phyloP scores from a whole-genome alignment of 2,797 vertebrate species.

The Hydrocynus forskahlii region DNA sequence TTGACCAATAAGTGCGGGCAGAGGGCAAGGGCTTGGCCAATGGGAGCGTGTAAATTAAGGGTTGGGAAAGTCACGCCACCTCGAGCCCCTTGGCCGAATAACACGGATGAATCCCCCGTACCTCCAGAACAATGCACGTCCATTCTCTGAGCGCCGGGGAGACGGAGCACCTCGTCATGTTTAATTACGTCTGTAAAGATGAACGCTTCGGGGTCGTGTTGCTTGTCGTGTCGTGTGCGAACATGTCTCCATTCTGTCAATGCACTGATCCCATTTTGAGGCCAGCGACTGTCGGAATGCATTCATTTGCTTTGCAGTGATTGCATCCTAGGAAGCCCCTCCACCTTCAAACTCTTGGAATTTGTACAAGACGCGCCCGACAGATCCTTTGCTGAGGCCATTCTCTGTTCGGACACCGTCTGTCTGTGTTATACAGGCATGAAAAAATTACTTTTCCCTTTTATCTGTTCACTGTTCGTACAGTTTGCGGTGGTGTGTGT shows the following conservation, averaged over 20 bases:
- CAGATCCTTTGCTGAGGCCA: no score
- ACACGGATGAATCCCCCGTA: slow-evolving; percentile 62
- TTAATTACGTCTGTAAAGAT: slow-evolving; percentile 10
- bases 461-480: no score
- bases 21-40: slow-evolving; percentile 64
- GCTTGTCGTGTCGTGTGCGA: neutral
- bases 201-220: neutral
- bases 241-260: neutral
- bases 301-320: no score
- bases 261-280: neutral
- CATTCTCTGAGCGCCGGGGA: neutral
- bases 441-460: no score
- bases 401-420: no score
- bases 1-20: slow-evolving; percentile 27
- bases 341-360: no score
- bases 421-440: no score
- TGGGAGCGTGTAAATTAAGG: slow-evolving; percentile 61
- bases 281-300: neutral
- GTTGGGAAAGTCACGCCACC: slow-evolving; percentile 76
- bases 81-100: slow-evolving; percentile 71
- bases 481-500: no score
- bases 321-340: no score
- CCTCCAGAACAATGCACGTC: slow-evolving; percentile 55
- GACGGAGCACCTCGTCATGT: neutral
- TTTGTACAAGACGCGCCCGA: no score